Evolutionary conservation across 2,888 invertebrate genomes (phyloP), one percentile per base, ranked within the genome.

Genomic region (Orgyia antiqua): DNA sequence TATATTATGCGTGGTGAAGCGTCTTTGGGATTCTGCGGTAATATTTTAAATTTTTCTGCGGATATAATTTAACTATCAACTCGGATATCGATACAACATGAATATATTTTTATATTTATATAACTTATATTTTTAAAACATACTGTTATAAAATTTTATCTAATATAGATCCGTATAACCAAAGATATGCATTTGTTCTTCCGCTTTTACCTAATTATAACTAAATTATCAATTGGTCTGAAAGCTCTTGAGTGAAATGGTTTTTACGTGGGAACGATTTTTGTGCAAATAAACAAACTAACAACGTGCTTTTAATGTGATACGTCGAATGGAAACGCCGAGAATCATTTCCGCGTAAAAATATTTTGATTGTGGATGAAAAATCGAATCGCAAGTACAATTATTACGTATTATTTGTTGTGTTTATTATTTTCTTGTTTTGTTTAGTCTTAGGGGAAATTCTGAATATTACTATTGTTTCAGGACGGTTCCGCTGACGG

Each of bases 341-440:
- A 86, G 86, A 86, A 86, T 86, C 86, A 86, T 86, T 86, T 86
- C 86, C 86, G 86, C 86, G 86, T 86, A 86, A 86, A 86, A 86
- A 83, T 82, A 71, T 76, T 86, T 66, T 86, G 86, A 73, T 78
- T 84, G 86, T 83, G 84, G 86, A 86, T 84, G 86, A 71, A 86
- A 86, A 86, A 71, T 74, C 70, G 71, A 83, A 82, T 77, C 86
- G 86, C 86, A 86, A 86, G 86, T 86, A 86, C 78, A 66, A 64
- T 54, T 8, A n/a, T 4, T 20, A 10, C 10, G 59, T 63, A 64
- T 62, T 52, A 31, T 55, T 62, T 65, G 53, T 42, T 47, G 48
- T 42, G 27, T 33, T 49, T 39, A 51, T 41, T 49, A 40, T 36
- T 30, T 39, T 24, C 31, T 36, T 32, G 45, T 56, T 46, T 51